Evolutionary conservation across 2,113 vertebrate species (phyloP), one percentile per base, ranked within the genome.

Genomic region (Mungos mungo): DNA sequence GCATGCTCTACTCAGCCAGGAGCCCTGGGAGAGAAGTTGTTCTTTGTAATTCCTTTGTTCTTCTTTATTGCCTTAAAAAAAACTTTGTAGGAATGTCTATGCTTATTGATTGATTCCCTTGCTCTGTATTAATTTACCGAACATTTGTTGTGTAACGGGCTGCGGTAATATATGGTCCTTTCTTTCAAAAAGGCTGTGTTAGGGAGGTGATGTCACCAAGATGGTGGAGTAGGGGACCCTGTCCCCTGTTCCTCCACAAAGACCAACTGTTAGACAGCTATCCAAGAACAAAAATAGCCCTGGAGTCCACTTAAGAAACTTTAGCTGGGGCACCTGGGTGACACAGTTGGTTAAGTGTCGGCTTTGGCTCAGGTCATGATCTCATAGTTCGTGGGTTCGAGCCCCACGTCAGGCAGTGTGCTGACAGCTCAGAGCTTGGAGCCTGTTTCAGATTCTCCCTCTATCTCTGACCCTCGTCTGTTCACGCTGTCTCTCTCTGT

Each of bases 121-220:
- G 8, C 88, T 93, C 47, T 63, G 41, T 71, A 41, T 92, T 93
- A 66, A 82, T 76, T 92, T 93, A 82, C 45, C 35, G 69, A 95
- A 88, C 23, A 63, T 65, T 52, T 52, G 1, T 38, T 72, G 38
- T 38, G 9, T 88, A 91, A 63, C 8, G 23, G 35, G 7, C 71
- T 82, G 33, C 23, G 38, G n/a, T 88, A 93, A 57, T 88, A 29
- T 15, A 2, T 54, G 47, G n/a, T 65, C 31, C 9, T 16, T 69
- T 95, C 69, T 35, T 92, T 94, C 19, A 74, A 38, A 76, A 84
- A 93, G 12, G 19, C 65, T 45, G 3, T 52, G 14, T 95, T 50
- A 63, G 27, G 52, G 10, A 50, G n/a, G 66, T 54, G 76, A 81
- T 23, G 15, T 69, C 31, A n/a, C 12, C 45, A 31, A 35, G 31